These are phyloP conservation scores for Trissonchulus sp. DNA, from an alignment of 2,888 invertebrate species.

Conservation along the genomic window DNA sequence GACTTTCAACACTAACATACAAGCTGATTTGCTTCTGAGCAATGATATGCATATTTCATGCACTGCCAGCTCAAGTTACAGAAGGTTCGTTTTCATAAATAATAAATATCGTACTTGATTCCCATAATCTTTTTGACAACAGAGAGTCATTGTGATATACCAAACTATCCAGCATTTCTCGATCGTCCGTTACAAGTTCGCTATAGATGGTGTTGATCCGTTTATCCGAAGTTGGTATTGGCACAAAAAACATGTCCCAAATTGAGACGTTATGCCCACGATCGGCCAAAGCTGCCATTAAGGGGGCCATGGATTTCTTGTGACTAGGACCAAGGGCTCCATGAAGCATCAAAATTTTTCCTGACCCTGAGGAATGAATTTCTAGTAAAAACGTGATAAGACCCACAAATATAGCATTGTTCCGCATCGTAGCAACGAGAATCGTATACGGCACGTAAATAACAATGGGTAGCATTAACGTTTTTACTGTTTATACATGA, in stretches of 20 bases:
- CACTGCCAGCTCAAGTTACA: no score
- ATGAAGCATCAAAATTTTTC: conserved; percentile 13
- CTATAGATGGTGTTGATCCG: background rate
- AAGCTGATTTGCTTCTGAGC: no score
- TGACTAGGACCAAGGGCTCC: conserved; percentile 7
- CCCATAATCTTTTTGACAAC: background rate
- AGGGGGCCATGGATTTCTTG: conserved; percentile 18
- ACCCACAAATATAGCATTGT: no score
- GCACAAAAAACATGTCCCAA: conserved; percentile 17
- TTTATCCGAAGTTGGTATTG: background rate
- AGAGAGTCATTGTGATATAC: background rate
- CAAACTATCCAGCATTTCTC: background rate
- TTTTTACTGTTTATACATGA: no score
- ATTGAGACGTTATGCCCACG: conserved; percentile 16
- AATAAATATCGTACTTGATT: background rate
- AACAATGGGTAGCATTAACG: no score
- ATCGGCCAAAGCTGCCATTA: background rate
- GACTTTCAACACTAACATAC: no score
- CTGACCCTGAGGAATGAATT: no score
- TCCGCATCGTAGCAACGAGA: no score
- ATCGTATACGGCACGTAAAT: no score
- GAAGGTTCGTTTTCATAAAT: no score
- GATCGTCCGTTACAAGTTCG: background rate
- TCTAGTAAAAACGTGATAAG: no score
- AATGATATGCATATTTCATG: no score